Base-by-base conservation (phyloP, 2,113 vertebrate species). In the Arothron firmamentum region DNA sequence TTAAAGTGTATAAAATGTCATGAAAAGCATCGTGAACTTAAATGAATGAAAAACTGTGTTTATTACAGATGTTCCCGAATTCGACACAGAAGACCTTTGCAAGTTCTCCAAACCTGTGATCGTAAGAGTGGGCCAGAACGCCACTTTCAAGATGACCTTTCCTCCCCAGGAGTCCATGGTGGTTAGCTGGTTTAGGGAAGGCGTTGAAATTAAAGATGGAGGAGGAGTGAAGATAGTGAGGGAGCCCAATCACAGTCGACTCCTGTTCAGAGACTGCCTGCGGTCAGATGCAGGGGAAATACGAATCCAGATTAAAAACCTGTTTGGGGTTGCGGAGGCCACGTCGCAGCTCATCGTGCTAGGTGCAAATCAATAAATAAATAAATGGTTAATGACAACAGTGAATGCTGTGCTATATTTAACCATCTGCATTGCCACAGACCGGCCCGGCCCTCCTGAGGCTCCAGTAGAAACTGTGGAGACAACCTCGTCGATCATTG, bases 381-480 rank as follows among this genome's bases (percentile, higher is more conserved):
- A n/a, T 15, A 66, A 12, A 51, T 38, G 62, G 31, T 12, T 60
- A 15, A 62, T 92, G 66, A 89, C 82, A 31, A 65, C 12, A 38
- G 34, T 38, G 12, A 12, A 38, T 38, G 3, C 45, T 13, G 4
- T 47, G 45, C 45, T 47, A 48, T 11, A 62, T 45, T 18, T 34
- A n/a, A 47, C 56, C 34, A 3, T 7, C 70, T 2, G 66, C 59
- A 66, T 42, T 43, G 20, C 2, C n/a, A 66, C 80, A 92, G 90
- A 93, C 68, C 94, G 91, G 52, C 92, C 94, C 8, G 86, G 89
- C 62, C 75, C 90, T 55, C 93, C 94, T 0, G 83, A 85, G 52
- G 93, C 94, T 62, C 94, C 93, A n/a, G 71, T 94, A 71, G 91
- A 92, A 59, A 68, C 89, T 1, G 59, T 91, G 0, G 88, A 93